These are phyloP conservation scores for Contarinia nasturtii DNA, from an alignment of 1,140 invertebrate species.

Conservation along the genomic window DNA sequence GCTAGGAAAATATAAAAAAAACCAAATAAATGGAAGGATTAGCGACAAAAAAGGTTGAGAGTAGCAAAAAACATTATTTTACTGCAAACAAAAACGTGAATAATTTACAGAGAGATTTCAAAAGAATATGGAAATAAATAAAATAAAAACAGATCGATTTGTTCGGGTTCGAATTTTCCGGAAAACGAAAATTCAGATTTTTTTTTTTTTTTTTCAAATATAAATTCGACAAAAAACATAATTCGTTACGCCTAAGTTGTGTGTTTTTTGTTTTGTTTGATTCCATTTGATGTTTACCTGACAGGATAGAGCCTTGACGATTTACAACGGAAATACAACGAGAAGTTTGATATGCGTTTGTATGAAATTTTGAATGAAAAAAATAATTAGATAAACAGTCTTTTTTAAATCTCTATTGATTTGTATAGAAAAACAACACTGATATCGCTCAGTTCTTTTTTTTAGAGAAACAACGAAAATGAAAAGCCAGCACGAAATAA, in stretches of 20 bases:
- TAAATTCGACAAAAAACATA: background rate
- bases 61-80: too few species aligned
- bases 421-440: too few species aligned
- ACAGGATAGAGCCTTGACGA: conserved; percentile 9
- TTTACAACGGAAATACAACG: conserved; percentile 1
- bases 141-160: too few species aligned
- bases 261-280: conserved; percentile 3
- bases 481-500: too few species aligned
- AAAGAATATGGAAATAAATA: background rate
- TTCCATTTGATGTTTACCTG: conserved; percentile 8
- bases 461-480: too few species aligned
- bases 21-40: too few species aligned
- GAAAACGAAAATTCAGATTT: background rate
- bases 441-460: too few species aligned
- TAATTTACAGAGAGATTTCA: too few species aligned
- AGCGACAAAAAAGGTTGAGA: too few species aligned
- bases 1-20: too few species aligned
- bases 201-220: background rate
- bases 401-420: too few species aligned
- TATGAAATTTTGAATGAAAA: background rate
- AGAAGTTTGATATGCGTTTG: conserved; percentile 1
- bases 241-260: background rate
- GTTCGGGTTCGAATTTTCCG: background rate
- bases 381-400: background rate
- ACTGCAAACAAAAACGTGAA: background rate